Conservation (phyloP, 2,888 invertebrate genomes). For the Dicycla oo region DNA sequence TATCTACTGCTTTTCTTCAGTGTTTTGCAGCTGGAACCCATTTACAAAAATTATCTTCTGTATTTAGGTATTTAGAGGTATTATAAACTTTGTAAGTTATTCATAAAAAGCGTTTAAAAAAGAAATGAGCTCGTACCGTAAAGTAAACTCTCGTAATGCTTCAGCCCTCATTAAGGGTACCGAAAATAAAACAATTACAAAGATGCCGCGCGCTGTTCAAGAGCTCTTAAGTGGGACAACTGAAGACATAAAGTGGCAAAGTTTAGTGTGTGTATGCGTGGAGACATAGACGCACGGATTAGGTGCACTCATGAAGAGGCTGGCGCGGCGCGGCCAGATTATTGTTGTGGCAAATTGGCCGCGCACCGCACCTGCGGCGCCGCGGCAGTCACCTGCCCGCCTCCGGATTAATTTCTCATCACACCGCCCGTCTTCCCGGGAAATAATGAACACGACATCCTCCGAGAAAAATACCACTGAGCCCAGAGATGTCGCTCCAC, state of each 20-base stretch:
- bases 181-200: conserved; percentile 61
- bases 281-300: conserved; percentile 73
- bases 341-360: conserved; percentile 81
- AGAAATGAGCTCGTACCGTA: conserved; percentile 46
- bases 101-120: conserved; percentile 52
- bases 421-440: conserved; percentile 80
- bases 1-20: conserved; percentile 82
- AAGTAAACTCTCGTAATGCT: conserved; percentile 48
- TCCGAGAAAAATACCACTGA: conserved; percentile 86
- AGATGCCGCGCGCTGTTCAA: conserved; percentile 48
- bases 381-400: conserved; percentile 76
- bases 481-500: conserved; percentile 78
- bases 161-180: conserved; percentile 52
- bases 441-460: conserved; percentile 86
- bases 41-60: conserved; percentile 72
- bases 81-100: conserved; percentile 64
- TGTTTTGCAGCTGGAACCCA: conserved; percentile 85
- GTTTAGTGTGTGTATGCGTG: conserved; percentile 59
- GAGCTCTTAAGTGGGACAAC: conserved; percentile 49
- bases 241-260: conserved; percentile 55
- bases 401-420: conserved; percentile 89
- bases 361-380: conserved; percentile 79
- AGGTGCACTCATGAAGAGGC: conserved; percentile 64
- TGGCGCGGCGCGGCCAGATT: conserved; percentile 63
- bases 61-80: conserved; percentile 59